These are phyloP conservation scores for Calidris pygmaea DNA, from an alignment of 2,113 vertebrate genomes.

Conservation along the genomic window DNA sequence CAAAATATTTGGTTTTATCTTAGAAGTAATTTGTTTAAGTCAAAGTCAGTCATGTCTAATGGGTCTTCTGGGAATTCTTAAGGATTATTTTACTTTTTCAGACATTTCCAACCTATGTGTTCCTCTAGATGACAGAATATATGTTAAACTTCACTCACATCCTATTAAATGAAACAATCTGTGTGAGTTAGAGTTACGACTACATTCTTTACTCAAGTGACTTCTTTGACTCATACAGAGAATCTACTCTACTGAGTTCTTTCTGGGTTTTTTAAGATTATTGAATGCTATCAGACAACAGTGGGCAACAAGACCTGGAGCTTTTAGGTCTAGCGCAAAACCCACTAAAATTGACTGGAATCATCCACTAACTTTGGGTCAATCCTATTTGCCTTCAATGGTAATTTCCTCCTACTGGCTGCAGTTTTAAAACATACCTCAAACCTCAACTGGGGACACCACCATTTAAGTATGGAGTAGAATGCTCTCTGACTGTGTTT, in stretches of 20 bases:
- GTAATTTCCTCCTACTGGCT: neutral
- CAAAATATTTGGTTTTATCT: neutral
- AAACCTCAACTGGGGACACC: neutral
- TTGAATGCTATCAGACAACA: neutral
- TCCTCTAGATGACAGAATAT: neutral
- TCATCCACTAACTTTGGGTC: neutral
- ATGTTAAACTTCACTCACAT: constrained; percentile 45
- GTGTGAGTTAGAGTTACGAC: neutral
- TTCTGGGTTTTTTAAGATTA: neutral
- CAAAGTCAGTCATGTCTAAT: constrained; percentile 1
- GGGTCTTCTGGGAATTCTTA: constrained; percentile 16
- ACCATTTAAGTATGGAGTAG: neutral
- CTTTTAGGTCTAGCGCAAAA: neutral
- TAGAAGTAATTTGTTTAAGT: constrained; percentile 40
- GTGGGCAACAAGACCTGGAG: neutral
- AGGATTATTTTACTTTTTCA: constrained; percentile 42
- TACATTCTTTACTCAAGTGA: neutral
- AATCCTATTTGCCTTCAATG: neutral
- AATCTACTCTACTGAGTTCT: neutral
- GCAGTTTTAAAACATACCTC: neutral
- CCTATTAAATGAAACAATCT: constrained; percentile 49
- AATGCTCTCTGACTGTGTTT: neutral
- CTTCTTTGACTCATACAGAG: constrained; percentile 13
- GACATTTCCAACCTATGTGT: neutral
- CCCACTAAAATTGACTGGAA: neutral